Evolutionary conservation across 2,797 vertebrate genomes (phyloP).

Genomic region (Alauda arvensis): DNA sequence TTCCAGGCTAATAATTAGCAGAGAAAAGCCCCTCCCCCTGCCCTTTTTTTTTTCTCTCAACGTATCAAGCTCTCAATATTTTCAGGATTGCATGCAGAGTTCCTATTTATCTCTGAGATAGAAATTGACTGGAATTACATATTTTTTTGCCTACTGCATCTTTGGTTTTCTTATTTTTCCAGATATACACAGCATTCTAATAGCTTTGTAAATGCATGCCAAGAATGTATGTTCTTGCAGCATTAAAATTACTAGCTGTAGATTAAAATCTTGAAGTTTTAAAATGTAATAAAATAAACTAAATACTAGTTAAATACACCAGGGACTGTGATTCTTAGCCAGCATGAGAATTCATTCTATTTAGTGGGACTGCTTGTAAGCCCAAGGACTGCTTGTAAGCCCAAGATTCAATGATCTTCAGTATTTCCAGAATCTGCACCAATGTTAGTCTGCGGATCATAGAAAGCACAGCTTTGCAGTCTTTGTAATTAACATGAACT

Average conservation of each 20-base stretch:
- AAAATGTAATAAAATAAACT: background rate
- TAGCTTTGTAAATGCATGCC: background rate
- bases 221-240: background rate
- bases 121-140: background rate
- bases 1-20: background rate
- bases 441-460: background rate
- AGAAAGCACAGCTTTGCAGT: background rate
- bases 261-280: background rate
- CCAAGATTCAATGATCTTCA: background rate
- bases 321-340: background rate
- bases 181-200: background rate
- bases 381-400: background rate
- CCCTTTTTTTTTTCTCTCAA: background rate
- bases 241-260: background rate
- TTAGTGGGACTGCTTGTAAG: background rate
- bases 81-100: background rate
- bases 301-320: background rate
- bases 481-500: background rate
- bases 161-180: background rate
- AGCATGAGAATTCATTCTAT: background rate
- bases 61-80: background rate
- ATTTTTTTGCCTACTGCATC: background rate
- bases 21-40: fast-evolving
- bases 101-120: background rate
- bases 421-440: background rate